These are phyloP conservation scores for Porites rus DNA, from an alignment of 92 coral and sea anemone species.

Conservation along the genomic window DNA sequence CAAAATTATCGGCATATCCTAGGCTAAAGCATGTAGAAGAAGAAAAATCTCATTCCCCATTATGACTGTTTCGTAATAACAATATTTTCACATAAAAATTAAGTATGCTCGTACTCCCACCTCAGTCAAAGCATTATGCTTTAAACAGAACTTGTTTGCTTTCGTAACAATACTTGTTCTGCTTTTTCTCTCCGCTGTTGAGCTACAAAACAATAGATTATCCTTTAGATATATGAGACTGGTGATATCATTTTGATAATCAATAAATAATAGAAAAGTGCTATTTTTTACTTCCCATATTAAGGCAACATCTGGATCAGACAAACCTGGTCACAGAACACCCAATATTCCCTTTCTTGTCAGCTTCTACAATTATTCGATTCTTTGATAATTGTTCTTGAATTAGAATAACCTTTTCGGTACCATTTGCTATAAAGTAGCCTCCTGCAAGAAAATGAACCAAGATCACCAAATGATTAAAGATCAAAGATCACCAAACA, in stretches of 20 bases:
- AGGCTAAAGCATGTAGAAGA: background rate
- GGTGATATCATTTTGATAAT: too few relatives aligned
- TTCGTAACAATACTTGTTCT: slow-evolving; percentile 89
- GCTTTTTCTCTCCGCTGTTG: slow-evolving; percentile 96
- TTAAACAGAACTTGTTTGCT: slow-evolving; percentile 85
- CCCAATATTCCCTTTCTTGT: slow-evolving; percentile 94
- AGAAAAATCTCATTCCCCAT: background rate
- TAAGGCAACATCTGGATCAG: background rate
- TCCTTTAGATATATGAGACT: too few relatives aligned
- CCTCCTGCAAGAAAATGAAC: slow-evolving; percentile 69
- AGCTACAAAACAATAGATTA: slow-evolving; percentile 36
- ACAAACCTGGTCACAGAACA: slow-evolving; percentile 95
- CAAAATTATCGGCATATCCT: too few relatives aligned
- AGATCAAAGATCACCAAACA: too few relatives aligned
- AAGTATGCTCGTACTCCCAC: slow-evolving; percentile 29
- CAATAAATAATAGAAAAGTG: too few relatives aligned
- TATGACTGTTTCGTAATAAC: background rate
- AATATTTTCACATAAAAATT: background rate
- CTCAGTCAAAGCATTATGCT: slow-evolving; percentile 96
- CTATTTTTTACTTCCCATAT: too few relatives aligned
- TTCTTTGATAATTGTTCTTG: slow-evolving; percentile 99
- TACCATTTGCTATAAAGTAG: slow-evolving; percentile 94
- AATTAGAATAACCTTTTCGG: slow-evolving; percentile 95
- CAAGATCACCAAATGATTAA: too few relatives aligned
- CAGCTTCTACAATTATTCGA: slow-evolving; percentile 96